Evolutionary conservation across 2,888 invertebrate genomes (phyloP).

Genomic region (Drosophila mulleri): DNA sequence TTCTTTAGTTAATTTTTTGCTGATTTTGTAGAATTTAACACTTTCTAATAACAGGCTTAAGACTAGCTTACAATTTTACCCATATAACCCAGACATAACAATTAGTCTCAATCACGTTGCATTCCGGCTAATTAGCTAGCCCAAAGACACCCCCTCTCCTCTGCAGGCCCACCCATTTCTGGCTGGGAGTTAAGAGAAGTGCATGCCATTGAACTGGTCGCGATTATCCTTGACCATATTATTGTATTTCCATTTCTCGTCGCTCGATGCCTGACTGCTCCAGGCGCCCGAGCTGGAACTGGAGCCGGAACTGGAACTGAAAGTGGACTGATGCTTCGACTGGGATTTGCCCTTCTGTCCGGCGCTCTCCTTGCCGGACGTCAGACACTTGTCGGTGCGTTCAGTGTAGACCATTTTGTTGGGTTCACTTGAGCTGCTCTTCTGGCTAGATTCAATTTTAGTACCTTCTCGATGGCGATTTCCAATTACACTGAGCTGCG

Average conservation of each 20-base stretch:
- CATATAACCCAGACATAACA: conserved; percentile 42
- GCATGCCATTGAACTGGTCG: conserved; percentile 83
- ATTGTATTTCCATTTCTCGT: conserved; percentile 84
- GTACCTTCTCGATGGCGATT: conserved; percentile 16
- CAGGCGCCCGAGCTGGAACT: conserved; percentile 52
- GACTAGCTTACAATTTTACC: conserved; percentile 41
- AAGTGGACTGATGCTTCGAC: conserved; percentile 18
- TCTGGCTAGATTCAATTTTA: conserved; percentile 28
- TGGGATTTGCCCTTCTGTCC: conserved; percentile 30
- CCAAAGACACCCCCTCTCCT: conserved; percentile 3
- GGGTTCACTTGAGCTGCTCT: conserved; percentile 14
- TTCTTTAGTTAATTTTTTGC: conserved; percentile 20
- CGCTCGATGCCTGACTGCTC: conserved; percentile 68
- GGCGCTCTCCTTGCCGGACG: conserved; percentile 59
- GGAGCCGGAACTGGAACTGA: conserved; percentile 21
- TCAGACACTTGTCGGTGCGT: conserved; percentile 80
- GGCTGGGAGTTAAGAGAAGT: conserved; percentile 75
- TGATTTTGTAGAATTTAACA: conserved; percentile 20
- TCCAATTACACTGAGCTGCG: conserved; percentile 44
- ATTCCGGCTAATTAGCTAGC: conserved; percentile 3
- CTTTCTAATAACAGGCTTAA: conserved; percentile 28
- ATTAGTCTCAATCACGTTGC: conserved; percentile 48
- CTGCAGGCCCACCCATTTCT: neutral
- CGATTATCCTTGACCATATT: conserved; percentile 83
- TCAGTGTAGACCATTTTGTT: conserved; percentile 83